Conservation (phyloP, 2,888 invertebrate genomes). For the Resseliella maxima region DNA sequence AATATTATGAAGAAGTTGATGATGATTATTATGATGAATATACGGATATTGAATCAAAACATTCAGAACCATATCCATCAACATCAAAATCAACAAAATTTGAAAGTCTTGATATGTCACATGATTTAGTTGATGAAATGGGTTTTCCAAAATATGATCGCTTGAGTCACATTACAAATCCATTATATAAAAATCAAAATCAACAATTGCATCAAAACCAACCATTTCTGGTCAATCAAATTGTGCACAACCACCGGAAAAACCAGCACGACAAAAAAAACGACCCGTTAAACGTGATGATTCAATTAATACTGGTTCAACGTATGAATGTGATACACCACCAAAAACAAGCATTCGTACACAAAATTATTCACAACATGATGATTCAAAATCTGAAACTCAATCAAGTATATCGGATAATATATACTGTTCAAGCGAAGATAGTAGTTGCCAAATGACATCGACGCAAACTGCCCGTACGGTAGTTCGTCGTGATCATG, state of each 20-base stretch:
- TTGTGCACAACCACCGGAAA: constrained; percentile 67
- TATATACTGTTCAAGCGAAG: constrained; percentile 66
- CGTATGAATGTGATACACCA: not conserved
- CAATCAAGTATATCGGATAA: constrained; percentile 66
- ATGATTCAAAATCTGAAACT: constrained; percentile 65
- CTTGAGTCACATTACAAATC: constrained; percentile 69
- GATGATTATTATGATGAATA: constrained; percentile 72
- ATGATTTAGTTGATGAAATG: constrained; percentile 76
- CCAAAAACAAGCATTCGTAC: not conserved
- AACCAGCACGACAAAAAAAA: constrained; percentile 67
- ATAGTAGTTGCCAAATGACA: constrained; percentile 59
- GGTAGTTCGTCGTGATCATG: constrained; percentile 64
- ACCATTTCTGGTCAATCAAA: constrained; percentile 63
- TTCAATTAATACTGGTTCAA: constrained; percentile 60
- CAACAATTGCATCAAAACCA: constrained; percentile 65
- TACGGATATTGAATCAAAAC: constrained; percentile 66
- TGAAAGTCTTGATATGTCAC: constrained; percentile 73
- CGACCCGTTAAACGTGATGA: constrained; percentile 66
- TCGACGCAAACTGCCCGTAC: constrained; percentile 59
- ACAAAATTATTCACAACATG: constrained; percentile 57
- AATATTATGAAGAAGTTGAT: constrained; percentile 66
- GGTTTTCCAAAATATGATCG: constrained; percentile 75
- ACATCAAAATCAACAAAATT: constrained; percentile 66
- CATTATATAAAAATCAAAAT: constrained; percentile 63
- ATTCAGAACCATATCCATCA: constrained; percentile 62